Conservation (phyloP, 2,797 vertebrate genomes). For the Caiman crocodilus region DNA sequence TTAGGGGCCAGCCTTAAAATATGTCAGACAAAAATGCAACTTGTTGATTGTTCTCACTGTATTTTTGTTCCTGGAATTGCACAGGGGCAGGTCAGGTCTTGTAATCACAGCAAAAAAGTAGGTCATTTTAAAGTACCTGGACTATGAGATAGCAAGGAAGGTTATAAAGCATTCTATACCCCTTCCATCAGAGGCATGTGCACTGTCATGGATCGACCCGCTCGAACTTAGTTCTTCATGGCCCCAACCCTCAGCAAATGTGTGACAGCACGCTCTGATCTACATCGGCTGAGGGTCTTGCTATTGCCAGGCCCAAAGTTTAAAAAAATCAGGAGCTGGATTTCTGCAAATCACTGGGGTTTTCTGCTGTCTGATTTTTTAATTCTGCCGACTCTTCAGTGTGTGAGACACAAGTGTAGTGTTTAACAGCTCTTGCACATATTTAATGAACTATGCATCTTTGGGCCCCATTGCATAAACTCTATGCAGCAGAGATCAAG, state of each 20-base stretch:
- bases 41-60: not conserved
- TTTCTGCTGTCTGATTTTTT: not conserved
- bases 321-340: not conserved
- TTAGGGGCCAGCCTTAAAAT: not conserved
- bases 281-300: not conserved
- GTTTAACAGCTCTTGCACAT: not conserved
- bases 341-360: not conserved
- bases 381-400: not conserved
- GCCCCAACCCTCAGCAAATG: not conserved
- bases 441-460: not conserved
- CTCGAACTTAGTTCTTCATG: not conserved
- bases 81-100: not conserved
- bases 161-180: not conserved
- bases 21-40: not conserved
- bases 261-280: not conserved
- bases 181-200: not conserved
- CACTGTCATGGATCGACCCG: not conserved
- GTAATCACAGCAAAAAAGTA: not conserved
- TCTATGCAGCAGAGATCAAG: not conserved
- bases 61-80: not conserved
- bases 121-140: not conserved
- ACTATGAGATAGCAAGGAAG: not conserved
- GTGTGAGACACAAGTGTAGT: not conserved
- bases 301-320: not conserved
- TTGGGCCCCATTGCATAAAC: not conserved